Conservation (phyloP, 2,113 vertebrate species). For the Tachycineta bicolor region DNA sequence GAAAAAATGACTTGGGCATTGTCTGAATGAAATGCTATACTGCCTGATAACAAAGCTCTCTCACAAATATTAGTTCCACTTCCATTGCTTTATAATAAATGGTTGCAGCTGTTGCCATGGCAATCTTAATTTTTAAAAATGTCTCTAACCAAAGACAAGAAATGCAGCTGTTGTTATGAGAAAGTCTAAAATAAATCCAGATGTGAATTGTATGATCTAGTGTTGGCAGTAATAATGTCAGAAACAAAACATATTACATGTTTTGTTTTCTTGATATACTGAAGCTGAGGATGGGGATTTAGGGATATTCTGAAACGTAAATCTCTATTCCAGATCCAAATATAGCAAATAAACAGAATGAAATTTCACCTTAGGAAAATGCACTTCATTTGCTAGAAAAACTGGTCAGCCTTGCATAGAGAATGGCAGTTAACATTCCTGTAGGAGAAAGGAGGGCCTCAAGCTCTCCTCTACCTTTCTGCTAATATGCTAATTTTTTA, state of each 20-base stretch:
- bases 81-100: conserved; percentile 69
- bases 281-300: not conserved
- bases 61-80: conserved; percentile 68
- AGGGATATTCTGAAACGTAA: not conserved
- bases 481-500: not conserved
- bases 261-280: not conserved
- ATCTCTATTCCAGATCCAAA: conserved; percentile 1
- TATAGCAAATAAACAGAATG: not conserved
- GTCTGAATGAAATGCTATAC: conserved; percentile 43
- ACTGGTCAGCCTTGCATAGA: not conserved
- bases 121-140: conserved; percentile 70
- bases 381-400: not conserved
- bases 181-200: conserved; percentile 58
- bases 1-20: not conserved
- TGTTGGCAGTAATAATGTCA: not conserved
- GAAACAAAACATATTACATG: not conserved
- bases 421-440: not conserved
- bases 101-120: conserved; percentile 75
- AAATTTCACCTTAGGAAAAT: conserved; percentile 11
- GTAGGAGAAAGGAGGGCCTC: not conserved
- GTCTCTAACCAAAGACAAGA: conserved; percentile 65
- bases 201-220: conserved; percentile 32
- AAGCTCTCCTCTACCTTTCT: not conserved
- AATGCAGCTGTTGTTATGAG: conserved; percentile 66
- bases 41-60: conserved; percentile 43